Base-by-base conservation (phyloP, 2,888 invertebrate species). In the Slavum lentiscoides region DNA sequence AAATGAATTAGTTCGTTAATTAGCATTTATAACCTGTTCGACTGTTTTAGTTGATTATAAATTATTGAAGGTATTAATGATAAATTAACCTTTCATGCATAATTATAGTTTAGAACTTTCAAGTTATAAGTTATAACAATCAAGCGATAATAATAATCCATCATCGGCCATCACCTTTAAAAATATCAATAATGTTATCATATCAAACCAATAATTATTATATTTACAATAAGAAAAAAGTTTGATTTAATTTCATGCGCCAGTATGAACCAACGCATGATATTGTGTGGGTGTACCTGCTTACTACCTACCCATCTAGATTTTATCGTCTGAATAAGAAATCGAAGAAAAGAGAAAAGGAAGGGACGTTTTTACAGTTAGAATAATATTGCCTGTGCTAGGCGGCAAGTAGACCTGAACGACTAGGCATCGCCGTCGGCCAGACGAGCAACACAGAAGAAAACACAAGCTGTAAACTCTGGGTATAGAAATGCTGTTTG, bases 401-500 rank as follows among this genome's bases (percentile, higher is more conserved):
- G 61, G 59, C 58, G 69, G 69, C 37, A 53, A 77, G 70, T 15
- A 61, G 21, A 77, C 53, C 55, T 21, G 21, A 39, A 64, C 64
- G 72, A 62, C 19, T 55, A 77, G 62, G 62, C 68, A 61, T 77
- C 68, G 69, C 74, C 75, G 55, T 66, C 58, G 80, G 72, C 80
- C 72, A 80, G 72, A 70, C 72, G 58, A 66, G 23, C 58, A 64
- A 49, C 23, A 80, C 62, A 64, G 69, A 70, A 59, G 19, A 67
- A 67, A 64, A 70, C 39, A 53, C 53, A 58, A 70, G 59, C 13
- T 21, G 62, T 76, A 61, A 76, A 76, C 68, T 70, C 62, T 30
- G 43, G 19, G 72, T 72, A 80, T 72, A 72, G 80, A 72, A 80
- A 80, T 80, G 80, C 72, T 80, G 80, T 80, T 80, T 80, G 72